phyloP scores from a whole-genome alignment of 2,797 vertebrate species.

The Leontopithecus rosalia region DNA sequence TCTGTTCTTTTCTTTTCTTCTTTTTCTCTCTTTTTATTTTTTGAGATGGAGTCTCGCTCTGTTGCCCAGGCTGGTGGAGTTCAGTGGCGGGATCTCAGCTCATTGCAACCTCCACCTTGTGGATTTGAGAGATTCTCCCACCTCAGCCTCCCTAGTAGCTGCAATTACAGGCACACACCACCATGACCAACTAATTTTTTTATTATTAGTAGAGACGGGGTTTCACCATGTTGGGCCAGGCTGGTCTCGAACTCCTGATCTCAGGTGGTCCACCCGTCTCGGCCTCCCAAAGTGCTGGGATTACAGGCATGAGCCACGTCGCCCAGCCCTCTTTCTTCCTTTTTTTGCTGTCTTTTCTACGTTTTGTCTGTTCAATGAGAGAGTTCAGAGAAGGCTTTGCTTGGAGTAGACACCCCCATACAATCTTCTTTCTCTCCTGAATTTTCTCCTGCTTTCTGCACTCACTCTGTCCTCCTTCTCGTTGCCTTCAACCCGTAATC shows the following conservation, averaged over 20 bases:
- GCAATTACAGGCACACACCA: neutral
- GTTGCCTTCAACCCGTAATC: neutral
- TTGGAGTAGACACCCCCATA: rapidly evolving
- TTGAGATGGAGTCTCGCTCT: neutral
- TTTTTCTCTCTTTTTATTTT: neutral
- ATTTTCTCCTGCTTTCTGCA: neutral
- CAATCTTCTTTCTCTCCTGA: neutral
- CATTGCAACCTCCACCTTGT: neutral
- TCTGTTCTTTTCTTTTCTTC: neutral
- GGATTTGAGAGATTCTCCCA: neutral
- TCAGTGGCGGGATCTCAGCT: neutral
- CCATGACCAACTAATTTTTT: neutral
- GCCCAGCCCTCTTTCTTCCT: neutral
- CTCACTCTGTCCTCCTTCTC: neutral
- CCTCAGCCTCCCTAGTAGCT: neutral
- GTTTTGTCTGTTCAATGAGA: neutral
- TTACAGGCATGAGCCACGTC: rapidly evolving
- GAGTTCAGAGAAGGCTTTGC: neutral
- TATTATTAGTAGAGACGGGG: neutral
- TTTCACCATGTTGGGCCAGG: neutral
- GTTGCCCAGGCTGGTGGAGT: neutral
- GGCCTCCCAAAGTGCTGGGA: neutral
- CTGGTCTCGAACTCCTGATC: neutral
- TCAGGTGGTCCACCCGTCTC: neutral
- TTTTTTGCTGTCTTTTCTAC: neutral